Evolutionary conservation across 2,888 invertebrate species (phyloP).

Genomic region (Protula sp.): DNA sequence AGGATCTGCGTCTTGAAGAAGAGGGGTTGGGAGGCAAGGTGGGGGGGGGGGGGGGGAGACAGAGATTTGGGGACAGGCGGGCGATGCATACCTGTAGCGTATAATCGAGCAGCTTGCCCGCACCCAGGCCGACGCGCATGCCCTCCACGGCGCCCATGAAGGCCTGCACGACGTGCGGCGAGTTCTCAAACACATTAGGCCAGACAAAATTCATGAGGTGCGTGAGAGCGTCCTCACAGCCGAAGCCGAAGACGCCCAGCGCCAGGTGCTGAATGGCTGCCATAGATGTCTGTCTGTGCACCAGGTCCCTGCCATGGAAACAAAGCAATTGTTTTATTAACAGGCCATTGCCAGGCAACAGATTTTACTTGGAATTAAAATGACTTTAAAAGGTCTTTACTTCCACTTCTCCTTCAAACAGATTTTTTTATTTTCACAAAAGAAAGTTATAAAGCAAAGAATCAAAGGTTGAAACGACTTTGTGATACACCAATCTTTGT

Average conservation of each 20-base stretch:
- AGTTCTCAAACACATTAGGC: constrained; percentile 99
- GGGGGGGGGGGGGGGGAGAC: too few species aligned
- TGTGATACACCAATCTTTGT: too few species aligned
- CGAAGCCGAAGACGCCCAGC: constrained; percentile 95
- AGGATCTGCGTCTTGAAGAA: too few species aligned
- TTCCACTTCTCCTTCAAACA: too few species aligned
- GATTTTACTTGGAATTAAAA: too few species aligned
- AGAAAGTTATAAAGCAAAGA: too few species aligned
- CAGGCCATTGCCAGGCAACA: too few species aligned
- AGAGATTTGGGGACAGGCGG: too few species aligned
- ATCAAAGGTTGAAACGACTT: too few species aligned
- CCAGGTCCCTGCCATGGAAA: constrained; percentile 75
- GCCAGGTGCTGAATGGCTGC: constrained; percentile 99
- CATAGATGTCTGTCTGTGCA: constrained; percentile 97
- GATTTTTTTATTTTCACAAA: too few species aligned
- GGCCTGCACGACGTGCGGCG: constrained; percentile 98
- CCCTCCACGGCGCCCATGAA: constrained; percentile 99
- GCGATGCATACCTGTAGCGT: constrained; percentile 78
- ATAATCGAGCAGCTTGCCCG: constrained; percentile 93
- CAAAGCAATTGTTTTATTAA: neutral
- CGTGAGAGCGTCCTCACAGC: constrained; percentile 94
- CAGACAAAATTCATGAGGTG: constrained; percentile 98
- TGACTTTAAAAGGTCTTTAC: too few species aligned
- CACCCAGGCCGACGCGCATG: constrained; percentile 90
- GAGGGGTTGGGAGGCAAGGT: too few species aligned